Evolutionary conservation across 2,113 vertebrate genomes (phyloP).

Genomic region (Bubo blakistoni): DNA sequence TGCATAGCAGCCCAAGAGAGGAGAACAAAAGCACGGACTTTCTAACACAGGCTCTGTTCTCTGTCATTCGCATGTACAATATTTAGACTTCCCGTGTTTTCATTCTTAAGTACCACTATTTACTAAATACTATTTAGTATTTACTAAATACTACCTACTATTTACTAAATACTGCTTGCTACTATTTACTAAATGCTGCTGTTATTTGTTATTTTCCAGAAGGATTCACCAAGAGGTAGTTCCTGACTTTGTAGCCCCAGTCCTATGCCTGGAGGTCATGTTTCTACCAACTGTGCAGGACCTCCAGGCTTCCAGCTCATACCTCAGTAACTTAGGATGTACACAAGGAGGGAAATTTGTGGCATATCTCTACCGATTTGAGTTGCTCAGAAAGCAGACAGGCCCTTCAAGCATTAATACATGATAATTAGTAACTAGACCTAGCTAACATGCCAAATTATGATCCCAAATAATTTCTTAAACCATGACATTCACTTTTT

Average conservation of each 20-base stretch:
- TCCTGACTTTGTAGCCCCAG: not conserved
- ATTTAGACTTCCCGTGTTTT: not conserved
- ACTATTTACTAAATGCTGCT: not conserved
- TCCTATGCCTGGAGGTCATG: not conserved
- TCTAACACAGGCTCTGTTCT: not conserved
- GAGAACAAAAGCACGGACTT: not conserved
- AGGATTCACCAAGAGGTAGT: not conserved
- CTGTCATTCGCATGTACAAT: not conserved
- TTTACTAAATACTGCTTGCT: not conserved
- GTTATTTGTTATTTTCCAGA: not conserved
- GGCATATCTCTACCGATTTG: not conserved
- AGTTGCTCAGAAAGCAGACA: not conserved
- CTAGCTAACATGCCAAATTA: not conserved
- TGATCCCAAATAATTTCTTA: not conserved
- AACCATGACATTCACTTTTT: not conserved
- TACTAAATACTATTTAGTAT: not conserved
- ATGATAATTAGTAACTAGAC: not conserved
- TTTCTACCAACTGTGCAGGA: not conserved
- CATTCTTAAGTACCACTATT: not conserved
- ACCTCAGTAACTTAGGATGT: too few relatives aligned
- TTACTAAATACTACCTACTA: not conserved
- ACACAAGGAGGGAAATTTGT: not conserved
- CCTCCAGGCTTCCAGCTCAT: not conserved
- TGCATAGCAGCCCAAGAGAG: not conserved
- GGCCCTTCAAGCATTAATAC: not conserved